Evolutionary conservation across 2,113 vertebrate species (phyloP).

Genomic region (human (Homo sapiens)): DNA sequence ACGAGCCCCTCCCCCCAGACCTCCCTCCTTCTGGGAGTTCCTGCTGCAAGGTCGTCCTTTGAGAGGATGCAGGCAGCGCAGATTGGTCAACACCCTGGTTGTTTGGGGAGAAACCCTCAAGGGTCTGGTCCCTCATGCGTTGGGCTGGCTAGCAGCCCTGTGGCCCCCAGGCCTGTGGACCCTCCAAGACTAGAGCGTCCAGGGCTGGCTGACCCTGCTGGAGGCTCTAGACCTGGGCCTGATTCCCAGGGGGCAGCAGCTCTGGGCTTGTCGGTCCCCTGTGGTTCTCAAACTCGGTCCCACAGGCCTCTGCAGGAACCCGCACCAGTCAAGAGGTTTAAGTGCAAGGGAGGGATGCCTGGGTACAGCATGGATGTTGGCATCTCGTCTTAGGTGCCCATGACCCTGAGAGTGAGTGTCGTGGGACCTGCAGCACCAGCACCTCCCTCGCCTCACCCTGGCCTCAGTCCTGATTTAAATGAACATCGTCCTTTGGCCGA

Average conservation of each 20-base stretch:
- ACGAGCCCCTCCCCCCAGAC: slow-evolving; percentile 58
- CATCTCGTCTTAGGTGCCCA: accelerated
- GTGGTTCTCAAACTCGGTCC: not conserved
- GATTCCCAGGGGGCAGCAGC: not conserved
- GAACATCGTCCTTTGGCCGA: accelerated
- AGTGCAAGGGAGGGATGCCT: no score
- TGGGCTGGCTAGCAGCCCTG: not conserved
- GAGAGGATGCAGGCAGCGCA: not conserved
- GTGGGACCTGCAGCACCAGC: accelerated
- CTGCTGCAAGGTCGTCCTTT: slow-evolving; percentile 75
- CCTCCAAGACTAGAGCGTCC: accelerated
- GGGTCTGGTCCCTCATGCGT: not conserved
- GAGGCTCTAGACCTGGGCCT: not conserved
- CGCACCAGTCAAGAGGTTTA: no score
- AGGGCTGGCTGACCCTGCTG: not conserved
- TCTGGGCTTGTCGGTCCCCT: not conserved
- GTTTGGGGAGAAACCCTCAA: not conserved
- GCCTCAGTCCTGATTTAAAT: not conserved
- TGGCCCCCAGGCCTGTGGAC: not conserved
- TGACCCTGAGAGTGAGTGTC: no score
- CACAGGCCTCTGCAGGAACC: not conserved
- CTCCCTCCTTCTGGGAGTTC: slow-evolving; percentile 64
- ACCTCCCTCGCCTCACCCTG: accelerated
- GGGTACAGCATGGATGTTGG: not conserved
- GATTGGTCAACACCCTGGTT: not conserved